Evolutionary conservation across 2,797 vertebrate species (phyloP), one percentile per base, ranked within the genome.

Genomic region (Lacerta viridis): DNA sequence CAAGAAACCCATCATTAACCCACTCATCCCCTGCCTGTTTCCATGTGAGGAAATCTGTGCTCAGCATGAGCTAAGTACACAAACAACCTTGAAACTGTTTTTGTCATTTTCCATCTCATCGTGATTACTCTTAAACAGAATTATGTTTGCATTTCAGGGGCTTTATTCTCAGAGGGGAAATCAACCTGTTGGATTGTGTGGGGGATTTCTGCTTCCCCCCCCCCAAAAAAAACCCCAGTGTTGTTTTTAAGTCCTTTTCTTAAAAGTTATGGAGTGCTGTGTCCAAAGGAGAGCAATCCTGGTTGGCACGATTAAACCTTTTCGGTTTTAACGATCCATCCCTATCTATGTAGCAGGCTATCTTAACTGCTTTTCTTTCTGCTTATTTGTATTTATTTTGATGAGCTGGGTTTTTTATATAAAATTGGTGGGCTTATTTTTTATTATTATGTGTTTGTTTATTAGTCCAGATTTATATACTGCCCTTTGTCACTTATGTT

Each of bases 91-190:
- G 64, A 82, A 1, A 88, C 88, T 50, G 18, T 50, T 81, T 71
- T 6, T 83, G 15, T 91, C 76, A 82, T 2, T 61, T 79, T 80
- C 55, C 36, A 29, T 80, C 33, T 4, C 33, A 39, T 68, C 5
- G 75, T 91, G 41, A 25, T 5, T 50, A n/a, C 64, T 89, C 61
- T 83, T 90, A 74, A 86, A 88, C 27, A 89, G 1, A 79, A 36
- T 55, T 0, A 33, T 80, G 72, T 61, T 43, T 29, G 50, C 50
- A 11, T 81, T 68, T 90, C 61, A 84, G 79, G 76, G 89, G 50
- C 50, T 55, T 55, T 77, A 88, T 78, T 59, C 25, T 39, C 81
- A 90, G 83, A 46, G 77, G 66, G 29, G 15, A 50, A 55, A 43
- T 11, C 27, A 18, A 50, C 13, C 23, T 64, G 23, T 17, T 72